Evolutionary conservation across 2,797 vertebrate genomes (phyloP), one percentile per base, ranked within the genome.

Genomic region (Chaetophractus vellerosus): DNA sequence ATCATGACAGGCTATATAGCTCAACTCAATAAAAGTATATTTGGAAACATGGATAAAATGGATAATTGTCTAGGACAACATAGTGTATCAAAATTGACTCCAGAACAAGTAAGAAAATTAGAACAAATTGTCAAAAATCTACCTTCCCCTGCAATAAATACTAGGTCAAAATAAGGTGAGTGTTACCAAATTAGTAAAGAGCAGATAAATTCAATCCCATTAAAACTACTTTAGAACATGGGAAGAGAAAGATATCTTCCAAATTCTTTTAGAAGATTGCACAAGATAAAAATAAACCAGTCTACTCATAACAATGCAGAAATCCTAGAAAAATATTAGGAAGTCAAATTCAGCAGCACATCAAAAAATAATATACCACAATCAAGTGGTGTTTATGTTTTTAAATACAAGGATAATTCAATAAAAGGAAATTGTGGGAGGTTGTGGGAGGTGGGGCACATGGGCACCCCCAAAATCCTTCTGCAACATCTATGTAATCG

Each of bases 31-130:
- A 11, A 8, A 94, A 76, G 45, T 64, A 63, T 24, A 55, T 78
- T 45, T 36, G 64, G 55, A 94, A 78, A 9, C 28, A 55, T 85
- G 26, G 6, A 61, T 90, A 45, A 78, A 63, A 63, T 85, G 16
- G 28, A 19, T 71, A 63, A 38, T 69, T 52, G 91, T 87, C 36
- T 91, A 94, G 59, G 83, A 68, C 86, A 74, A 81, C 23, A 50
- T 68, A 26, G 50, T 68, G 24, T 80, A 50, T 19, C 38, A 75
- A 68, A 94, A 61, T 9, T 61, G 38, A 21, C 23, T 66, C 41
- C 41, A 61, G 16, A 59, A 74, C n/a, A 68, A 75, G 59, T 16
- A 52, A 38, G 50, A 74, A 87, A 87, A 52, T 75, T 55, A 91
- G 66, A 81, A 57, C 23, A 63, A 71, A 81, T 55, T 68, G 12